Evolutionary conservation across 1,140 invertebrate genomes (phyloP).

Genomic region (Zaprionus taronus): DNA sequence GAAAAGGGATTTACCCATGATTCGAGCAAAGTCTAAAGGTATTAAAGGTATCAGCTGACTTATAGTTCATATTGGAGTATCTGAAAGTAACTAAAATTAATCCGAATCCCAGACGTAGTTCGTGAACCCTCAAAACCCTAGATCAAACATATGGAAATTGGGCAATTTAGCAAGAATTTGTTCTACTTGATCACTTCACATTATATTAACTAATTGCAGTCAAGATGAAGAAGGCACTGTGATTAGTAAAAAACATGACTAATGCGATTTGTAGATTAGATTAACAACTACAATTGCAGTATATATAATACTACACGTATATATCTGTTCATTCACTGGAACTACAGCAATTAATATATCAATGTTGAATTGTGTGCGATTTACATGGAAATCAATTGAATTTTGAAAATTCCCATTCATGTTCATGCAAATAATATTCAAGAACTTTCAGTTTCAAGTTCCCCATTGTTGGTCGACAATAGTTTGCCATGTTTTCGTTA

Average conservation of each 20-base stretch:
- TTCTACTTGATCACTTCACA: neutral
- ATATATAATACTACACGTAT: neutral
- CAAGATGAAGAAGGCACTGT: neutral
- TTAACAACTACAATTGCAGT: neutral
- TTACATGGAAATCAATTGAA: neutral
- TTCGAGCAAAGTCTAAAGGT: no score
- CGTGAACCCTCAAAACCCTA: neutral
- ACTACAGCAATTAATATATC: neutral
- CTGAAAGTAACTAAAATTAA: neutral
- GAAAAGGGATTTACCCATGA: conserved; percentile 10
- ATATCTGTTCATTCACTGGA: neutral
- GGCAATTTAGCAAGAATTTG: neutral
- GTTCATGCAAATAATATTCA: neutral
- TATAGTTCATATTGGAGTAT: neutral
- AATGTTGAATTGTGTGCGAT: neutral
- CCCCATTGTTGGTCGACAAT: neutral
- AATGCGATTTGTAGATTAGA: neutral
- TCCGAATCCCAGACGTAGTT: neutral
- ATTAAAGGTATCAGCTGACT: no score
- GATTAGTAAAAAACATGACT: neutral
- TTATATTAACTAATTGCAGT: neutral
- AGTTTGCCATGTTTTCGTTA: neutral
- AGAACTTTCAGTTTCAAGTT: neutral
- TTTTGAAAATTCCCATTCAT: conserved; percentile 1
- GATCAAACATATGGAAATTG: conserved; percentile 11